Conservation (phyloP, 2,113 vertebrate species). For the Glareola pratincola region DNA sequence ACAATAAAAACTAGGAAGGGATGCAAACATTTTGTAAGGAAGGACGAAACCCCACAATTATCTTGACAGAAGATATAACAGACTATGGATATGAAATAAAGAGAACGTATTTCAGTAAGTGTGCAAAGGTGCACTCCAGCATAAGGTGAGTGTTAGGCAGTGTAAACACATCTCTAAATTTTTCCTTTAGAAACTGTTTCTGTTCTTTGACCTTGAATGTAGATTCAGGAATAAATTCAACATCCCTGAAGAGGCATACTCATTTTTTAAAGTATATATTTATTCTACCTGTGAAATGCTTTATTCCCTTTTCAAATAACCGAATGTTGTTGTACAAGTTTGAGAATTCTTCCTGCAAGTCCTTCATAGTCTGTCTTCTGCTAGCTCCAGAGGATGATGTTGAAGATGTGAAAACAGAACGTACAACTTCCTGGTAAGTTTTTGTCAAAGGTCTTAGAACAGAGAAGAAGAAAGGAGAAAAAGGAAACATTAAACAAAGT, state of each 20-base stretch:
- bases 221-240: background rate
- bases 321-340: conserved; percentile 91
- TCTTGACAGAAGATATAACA: background rate
- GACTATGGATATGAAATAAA: background rate
- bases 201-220: background rate
- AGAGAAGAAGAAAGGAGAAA: background rate
- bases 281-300: conserved; percentile 85
- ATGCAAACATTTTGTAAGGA: background rate
- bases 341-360: conserved; percentile 93
- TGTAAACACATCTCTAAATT: background rate
- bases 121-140: background rate
- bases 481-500: background rate
- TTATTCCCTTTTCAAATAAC: conserved; percentile 90
- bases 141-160: background rate
- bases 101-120: background rate
- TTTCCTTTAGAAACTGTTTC: background rate
- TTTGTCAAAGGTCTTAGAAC: conserved; percentile 85
- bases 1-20: background rate
- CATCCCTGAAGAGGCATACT: background rate
- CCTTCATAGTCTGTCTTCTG: conserved; percentile 90
- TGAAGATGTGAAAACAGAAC: conserved; percentile 85
- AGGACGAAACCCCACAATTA: background rate
- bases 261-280: background rate
- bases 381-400: conserved; percentile 77
- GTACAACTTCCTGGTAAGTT: conserved; percentile 89